These are phyloP conservation scores for Helleia helle DNA, from an alignment of 2,888 invertebrate species.

Conservation along the genomic window DNA sequence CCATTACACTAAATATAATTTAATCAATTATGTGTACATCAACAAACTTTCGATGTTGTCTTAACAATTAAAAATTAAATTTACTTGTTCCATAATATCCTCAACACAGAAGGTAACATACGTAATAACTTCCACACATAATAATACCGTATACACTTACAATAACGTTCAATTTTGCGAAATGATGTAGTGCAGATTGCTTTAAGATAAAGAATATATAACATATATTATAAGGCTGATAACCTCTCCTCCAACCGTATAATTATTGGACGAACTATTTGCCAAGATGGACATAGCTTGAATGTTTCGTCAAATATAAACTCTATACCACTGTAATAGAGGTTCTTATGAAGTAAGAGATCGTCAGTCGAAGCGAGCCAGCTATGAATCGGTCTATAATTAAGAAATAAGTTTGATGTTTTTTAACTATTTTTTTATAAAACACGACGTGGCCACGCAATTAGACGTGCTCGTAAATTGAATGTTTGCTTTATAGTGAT, in stretches of 20 bases:
- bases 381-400: conserved; percentile 71
- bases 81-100: too few relatives aligned
- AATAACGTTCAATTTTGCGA: conserved; percentile 15
- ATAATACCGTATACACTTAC: too few relatives aligned
- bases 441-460: conserved; percentile 61
- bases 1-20: too few relatives aligned
- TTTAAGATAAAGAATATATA: conserved; percentile 46
- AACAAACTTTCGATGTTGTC: too few relatives aligned
- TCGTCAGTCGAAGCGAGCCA: conserved; percentile 56
- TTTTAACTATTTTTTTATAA: conserved; percentile 67
- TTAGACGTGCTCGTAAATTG: conserved; percentile 73
- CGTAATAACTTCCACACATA: too few relatives aligned
- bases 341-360: conserved; percentile 42
- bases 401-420: conserved; percentile 73
- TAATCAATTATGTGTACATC: too few relatives aligned
- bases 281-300: conserved; percentile 33
- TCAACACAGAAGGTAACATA: too few relatives aligned
- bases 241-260: conserved; percentile 65
- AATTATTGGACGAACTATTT: conserved; percentile 67
- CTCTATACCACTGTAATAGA: conserved; percentile 27
- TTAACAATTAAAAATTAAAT: too few relatives aligned
- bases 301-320: conserved; percentile 24
- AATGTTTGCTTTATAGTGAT: conserved; percentile 74
- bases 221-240: conserved; percentile 62
- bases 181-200: conserved; percentile 28